These are phyloP conservation scores for Globodera rostochiensis DNA, from an alignment of 1,140 invertebrate genomes.

Conservation along the genomic window DNA sequence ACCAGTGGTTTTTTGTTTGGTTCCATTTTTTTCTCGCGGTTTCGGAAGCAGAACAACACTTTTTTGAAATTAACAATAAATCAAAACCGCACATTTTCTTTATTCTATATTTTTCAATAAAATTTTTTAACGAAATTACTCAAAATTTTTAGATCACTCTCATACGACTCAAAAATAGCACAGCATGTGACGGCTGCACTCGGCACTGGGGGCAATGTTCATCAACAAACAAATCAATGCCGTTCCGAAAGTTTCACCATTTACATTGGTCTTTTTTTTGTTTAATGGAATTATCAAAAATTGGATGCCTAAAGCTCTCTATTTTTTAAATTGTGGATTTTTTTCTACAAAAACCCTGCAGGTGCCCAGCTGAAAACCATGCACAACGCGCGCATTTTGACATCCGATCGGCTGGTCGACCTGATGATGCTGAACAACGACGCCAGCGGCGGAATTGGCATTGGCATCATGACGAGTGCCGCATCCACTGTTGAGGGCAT, in stretches of 20 bases:
- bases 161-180: conserved; percentile 32
- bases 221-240: conserved; percentile 2
- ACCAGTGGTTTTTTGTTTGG: no score
- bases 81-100: conserved; percentile 13
- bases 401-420: conserved; percentile 79
- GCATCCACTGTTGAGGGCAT: neutral
- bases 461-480: neutral
- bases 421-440: conserved; percentile 72
- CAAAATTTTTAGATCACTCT: conserved; percentile 31
- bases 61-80: conserved; percentile 16
- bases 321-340: neutral
- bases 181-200: neutral
- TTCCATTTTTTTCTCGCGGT: neutral
- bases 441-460: conserved; percentile 13
- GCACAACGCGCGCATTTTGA: conserved; percentile 90
- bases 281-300: neutral
- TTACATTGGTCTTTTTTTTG: conserved; percentile 43
- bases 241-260: conserved; percentile 53
- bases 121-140: neutral
- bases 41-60: neutral
- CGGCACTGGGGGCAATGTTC: conserved; percentile 5
- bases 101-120: conserved; percentile 3
- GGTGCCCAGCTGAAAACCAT: conserved; percentile 97
- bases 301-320: neutral
- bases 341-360: conserved; percentile 1